Percentiles rank a stretch among this genome's conserved stretches.
Conservation (phyloP, 2,797 vertebrate species). For the Syngnathus acus region DNA sequence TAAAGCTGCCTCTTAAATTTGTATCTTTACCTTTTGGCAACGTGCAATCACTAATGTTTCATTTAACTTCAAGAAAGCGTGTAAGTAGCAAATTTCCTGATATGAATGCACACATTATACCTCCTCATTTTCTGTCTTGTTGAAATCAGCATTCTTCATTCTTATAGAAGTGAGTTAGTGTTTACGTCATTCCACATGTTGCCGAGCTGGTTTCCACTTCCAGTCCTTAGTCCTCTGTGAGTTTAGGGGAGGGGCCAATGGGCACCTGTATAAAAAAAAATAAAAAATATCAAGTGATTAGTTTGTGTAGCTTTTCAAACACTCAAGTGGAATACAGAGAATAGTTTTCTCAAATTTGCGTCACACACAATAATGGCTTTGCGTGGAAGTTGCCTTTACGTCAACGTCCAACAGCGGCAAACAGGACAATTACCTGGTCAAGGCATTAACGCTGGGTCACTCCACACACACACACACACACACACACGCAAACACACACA, state of each 20-base stretch:
- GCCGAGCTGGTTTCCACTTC: no score
- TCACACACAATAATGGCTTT: no score
- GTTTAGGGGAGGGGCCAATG: no score
- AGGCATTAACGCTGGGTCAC: constrained; percentile 21
- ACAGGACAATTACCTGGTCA: constrained; percentile 46
- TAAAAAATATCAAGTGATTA: no score
- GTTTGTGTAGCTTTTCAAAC: no score
- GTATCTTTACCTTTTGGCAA: no score
- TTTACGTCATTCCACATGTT: neutral
- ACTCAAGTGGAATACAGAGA: no score
- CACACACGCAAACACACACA: neutral
- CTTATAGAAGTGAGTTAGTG: neutral
- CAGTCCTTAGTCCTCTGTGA: no score
- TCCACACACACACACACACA: neutral
- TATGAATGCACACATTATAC: neutral
- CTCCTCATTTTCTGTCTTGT: neutral
- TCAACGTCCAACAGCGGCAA: constrained; percentile 37
- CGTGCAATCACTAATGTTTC: neutral
- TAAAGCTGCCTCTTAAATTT: no score
- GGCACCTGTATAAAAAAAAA: neutral
- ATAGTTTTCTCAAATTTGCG: no score
- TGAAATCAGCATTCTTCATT: neutral
- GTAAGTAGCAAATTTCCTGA: neutral
- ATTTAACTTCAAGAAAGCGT: neutral
- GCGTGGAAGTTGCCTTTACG: constrained; percentile 26